phyloP scores from a whole-genome alignment of 2,113 vertebrate genomes.

The Grus americana region DNA sequence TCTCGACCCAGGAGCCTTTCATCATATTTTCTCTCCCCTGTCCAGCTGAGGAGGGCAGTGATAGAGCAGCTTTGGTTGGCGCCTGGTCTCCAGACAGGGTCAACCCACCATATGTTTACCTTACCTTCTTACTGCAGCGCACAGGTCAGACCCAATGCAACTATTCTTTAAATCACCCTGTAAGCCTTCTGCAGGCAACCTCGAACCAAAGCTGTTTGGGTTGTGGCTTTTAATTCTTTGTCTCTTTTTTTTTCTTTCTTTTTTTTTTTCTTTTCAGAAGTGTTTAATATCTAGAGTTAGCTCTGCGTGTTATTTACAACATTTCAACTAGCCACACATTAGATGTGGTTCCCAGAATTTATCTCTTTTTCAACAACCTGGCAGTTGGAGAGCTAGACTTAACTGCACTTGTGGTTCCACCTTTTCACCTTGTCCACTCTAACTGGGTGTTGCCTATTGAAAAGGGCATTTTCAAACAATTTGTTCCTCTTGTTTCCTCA shows the following conservation, averaged over 20 bases:
- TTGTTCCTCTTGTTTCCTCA: background rate
- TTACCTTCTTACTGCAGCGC: background rate
- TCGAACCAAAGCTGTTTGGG: background rate
- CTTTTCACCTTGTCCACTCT: background rate
- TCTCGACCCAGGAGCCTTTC: no score
- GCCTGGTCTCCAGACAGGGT: no score
- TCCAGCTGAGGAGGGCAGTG: no score
- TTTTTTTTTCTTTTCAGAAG: background rate
- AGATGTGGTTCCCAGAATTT: background rate
- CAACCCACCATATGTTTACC: background rate
- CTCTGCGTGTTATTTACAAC: fast-evolving
- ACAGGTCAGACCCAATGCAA: background rate
- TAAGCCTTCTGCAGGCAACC: background rate
- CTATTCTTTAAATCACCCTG: background rate
- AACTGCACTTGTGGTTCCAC: background rate
- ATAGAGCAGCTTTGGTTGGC: no score
- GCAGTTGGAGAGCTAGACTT: background rate
- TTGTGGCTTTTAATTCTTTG: background rate
- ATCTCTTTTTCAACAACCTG: background rate
- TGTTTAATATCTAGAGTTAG: background rate
- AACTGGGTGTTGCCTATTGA: background rate
- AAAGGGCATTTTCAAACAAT: background rate
- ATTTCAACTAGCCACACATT: background rate
- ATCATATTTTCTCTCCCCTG: no score
- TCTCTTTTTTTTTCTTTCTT: background rate